Evolutionary conservation across 2,888 invertebrate genomes (phyloP), one percentile per base, ranked within the genome.

Genomic region (Cantharis rufa): DNA sequence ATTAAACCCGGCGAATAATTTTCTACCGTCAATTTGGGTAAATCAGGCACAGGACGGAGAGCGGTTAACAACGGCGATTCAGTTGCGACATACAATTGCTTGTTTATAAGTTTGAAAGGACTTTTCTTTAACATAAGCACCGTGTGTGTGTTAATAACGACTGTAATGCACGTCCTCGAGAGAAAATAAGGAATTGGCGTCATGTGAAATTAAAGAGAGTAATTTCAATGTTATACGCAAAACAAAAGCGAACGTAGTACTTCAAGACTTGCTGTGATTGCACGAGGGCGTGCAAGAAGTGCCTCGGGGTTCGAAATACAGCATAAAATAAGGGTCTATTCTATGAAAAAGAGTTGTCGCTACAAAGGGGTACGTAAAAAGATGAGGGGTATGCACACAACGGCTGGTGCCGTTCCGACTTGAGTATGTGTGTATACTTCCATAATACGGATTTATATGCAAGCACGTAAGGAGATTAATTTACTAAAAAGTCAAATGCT

Each of bases 211-310:
- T 78, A 78, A 78, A 74, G 71, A 75, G 78, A 72, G 78, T 78
- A 78, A 78, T 78, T 78, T 78, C 75, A 73, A 75, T 73, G 78
- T 78, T 78, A 73, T 78, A 75, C 78, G 75, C 73, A 78, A 78
- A 78, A 78, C 75, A 78, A 78, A 78, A 75, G 78, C 70, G 69
- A 18, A 63, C 32, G 71, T 61, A 74, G 64, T 32, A 78, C 78
- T 78, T 62, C 48, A 75, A 78, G 78, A 69, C 72, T 72, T 78
- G 75, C 64, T 66, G 70, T 78, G 78, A 78, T 75, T 78, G 78
- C 75, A 61, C 70, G 70, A 78, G 78, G 78, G 78, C 24, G 62
- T 75, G 78, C 63, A 71, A 69, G 75, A 48, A 78, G 71, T 62
- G 75, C 78, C 78, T 62, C 72, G 63, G 78, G 78, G 78, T 27